Percentiles rank a stretch among this genome's conserved stretches.
Evolutionary conservation across 1,140 invertebrate genomes (phyloP).

Genomic region (Drosophila seguyi): DNA sequence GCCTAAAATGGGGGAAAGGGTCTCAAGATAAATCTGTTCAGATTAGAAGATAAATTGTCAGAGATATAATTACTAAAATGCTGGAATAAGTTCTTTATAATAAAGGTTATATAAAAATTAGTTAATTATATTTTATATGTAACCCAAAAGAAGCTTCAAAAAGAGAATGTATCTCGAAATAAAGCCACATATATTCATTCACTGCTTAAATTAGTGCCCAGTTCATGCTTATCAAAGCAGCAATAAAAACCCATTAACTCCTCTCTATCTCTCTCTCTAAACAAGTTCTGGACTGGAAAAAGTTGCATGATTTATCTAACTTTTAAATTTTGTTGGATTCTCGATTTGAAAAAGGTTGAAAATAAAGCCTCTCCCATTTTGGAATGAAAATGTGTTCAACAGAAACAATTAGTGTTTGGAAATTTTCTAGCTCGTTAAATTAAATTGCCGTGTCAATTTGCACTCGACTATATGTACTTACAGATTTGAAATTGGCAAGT

Average conservation of each 20-base stretch:
- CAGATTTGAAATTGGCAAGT: slow-evolving; percentile 29
- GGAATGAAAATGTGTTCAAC: slow-evolving; percentile 3
- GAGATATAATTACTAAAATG: not conserved
- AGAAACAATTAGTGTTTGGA: slow-evolving; percentile 29
- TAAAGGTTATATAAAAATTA: too few species aligned
- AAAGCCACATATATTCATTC: not conserved
- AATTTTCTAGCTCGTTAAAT: slow-evolving; percentile 55
- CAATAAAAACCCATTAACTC: not conserved
- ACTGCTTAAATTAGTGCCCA: slow-evolving; percentile 6
- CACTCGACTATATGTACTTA: slow-evolving; percentile 32
- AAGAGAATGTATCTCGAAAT: not conserved
- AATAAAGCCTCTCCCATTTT: not conserved
- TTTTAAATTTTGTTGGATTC: slow-evolving; percentile 6
- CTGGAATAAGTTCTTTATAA: not conserved
- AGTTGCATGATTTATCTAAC: slow-evolving; percentile 9
- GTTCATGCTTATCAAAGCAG: slow-evolving; percentile 7
- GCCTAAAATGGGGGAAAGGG: not conserved
- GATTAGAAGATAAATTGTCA: not conserved
- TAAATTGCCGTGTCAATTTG: slow-evolving; percentile 39
- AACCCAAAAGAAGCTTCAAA: not conserved
- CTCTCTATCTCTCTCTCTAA: not conserved
- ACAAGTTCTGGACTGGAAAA: not conserved
- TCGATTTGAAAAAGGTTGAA: not conserved
- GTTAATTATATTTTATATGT: not conserved
- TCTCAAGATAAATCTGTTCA: not conserved